Evolutionary conservation across 1,140 invertebrate species (phyloP), one percentile per base, ranked within the genome.

Genomic region (Plodia interpunctella): DNA sequence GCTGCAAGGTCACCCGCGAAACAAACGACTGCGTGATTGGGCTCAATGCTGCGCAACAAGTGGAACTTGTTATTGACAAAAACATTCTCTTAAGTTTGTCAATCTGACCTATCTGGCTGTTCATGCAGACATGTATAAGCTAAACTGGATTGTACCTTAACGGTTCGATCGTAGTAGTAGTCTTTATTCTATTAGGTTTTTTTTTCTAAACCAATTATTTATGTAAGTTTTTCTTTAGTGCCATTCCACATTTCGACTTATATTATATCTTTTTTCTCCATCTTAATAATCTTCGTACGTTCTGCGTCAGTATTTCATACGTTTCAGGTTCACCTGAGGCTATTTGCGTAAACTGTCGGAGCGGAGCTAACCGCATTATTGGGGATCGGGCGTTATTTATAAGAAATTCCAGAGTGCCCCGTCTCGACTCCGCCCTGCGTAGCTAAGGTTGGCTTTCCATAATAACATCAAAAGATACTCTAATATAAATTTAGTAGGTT

Each of bases 21-120:
- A 44, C 38, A 44, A 44, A 44, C 38, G 38, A 44, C n/a, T 44
- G 38, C 38, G 38, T 44, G 38, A 44, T 44, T 44, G 38, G 38
- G 38, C 38, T 44, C 38, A 44, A 44, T 44, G 38, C 38, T 44
- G 15, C 38, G 38, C 38, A 44, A 44, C 38, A 17, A 44, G 38
- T 44, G 13, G 38, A 3, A 44, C 38, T 44, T 44, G 38, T 44
- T 44, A 15, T 44, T 44, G 38, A 6, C 38, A 44, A 44, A 44
- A 44, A 44, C 38, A 44, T 44, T 44, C 38, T 44, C 38, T 15
- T 44, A 44, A 3, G 15, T 44, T 15, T 32, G 10, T 32, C 11
- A 32, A 1, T 32, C 30, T 10, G 2, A 32, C 1, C 30, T 32
- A 32, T 32, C 11, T 32, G 4, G 6, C 30, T n/a, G n/a, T n/a